Conservation (phyloP, 2,113 vertebrate genomes). For the Mugil cephalus region DNA sequence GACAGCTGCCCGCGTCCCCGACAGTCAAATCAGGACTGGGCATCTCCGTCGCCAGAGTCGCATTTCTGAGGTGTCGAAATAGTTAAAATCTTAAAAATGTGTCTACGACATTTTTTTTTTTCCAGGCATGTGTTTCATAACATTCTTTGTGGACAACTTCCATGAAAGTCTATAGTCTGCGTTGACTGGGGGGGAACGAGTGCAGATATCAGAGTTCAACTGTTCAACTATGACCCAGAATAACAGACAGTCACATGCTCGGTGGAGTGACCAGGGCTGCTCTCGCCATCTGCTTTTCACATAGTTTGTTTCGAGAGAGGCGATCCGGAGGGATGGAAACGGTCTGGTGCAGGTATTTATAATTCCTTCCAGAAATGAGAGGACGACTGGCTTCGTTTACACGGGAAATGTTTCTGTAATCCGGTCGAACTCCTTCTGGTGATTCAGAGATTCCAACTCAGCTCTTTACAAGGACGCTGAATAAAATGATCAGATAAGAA, state of each 20-base stretch:
- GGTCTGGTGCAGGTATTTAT: slow-evolving; percentile 23
- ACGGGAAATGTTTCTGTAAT: too few relatives aligned
- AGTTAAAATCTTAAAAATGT: slow-evolving; percentile 14
- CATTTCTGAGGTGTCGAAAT: slow-evolving; percentile 11
- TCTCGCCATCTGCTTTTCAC: slow-evolving; percentile 16
- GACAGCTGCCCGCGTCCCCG: slow-evolving; percentile 54
- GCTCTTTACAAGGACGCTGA: too few relatives aligned
- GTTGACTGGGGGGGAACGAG: slow-evolving; percentile 11
- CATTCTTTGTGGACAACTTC: slow-evolving; percentile 1
- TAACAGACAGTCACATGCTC: slow-evolving; percentile 38
- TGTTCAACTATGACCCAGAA: slow-evolving; percentile 48
- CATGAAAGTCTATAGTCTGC: slow-evolving; percentile 58
- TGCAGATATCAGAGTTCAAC: slow-evolving; percentile 54
- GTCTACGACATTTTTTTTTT: slow-evolving; percentile 7
- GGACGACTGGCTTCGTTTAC: not conserved
- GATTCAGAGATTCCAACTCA: too few relatives aligned
- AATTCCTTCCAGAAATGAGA: slow-evolving; percentile 9
- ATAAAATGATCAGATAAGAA: too few relatives aligned
- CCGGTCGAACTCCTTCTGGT: too few relatives aligned
- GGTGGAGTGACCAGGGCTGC: not conserved
- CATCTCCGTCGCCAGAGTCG: slow-evolving; percentile 13
- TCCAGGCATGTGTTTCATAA: slow-evolving; percentile 27
- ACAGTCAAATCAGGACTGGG: slow-evolving; percentile 53
- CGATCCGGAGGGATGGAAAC: slow-evolving; percentile 20
- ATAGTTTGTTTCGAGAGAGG: slow-evolving; percentile 33